A percentile compares a stretch with the other conserved stretches of the same genome.
Conservation (phyloP, 2,797 vertebrate species). For the Geotrypetes seraphini region DNA sequence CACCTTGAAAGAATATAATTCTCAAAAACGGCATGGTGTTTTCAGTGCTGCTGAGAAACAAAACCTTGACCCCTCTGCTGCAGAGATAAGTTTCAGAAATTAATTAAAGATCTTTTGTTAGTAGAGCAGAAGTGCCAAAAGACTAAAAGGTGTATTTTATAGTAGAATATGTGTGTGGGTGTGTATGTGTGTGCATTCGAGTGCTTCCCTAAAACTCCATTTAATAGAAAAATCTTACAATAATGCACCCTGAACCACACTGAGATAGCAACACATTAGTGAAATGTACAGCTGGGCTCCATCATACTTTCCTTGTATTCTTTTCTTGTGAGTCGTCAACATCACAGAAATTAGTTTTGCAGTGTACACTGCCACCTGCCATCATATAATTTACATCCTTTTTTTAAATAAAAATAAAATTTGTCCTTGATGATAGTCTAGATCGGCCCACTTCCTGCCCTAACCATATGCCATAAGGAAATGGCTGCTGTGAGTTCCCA, state of each 20-base stretch:
- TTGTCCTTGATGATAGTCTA: no score
- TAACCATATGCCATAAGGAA: no score
- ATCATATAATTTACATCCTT: no score
- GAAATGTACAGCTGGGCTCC: conserved; percentile 5
- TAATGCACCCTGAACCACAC: not conserved
- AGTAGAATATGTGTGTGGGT: not conserved
- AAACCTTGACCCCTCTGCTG: not conserved
- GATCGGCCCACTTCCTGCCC: no score
- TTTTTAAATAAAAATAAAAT: no score
- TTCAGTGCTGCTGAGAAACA: fast-evolving
- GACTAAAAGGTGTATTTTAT: not conserved
- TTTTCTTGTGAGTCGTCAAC: not conserved
- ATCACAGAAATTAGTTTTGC: not conserved
- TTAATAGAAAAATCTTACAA: not conserved
- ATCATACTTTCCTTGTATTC: fast-evolving
- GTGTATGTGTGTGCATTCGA: fast-evolving
- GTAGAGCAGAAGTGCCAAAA: not conserved
- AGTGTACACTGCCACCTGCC: no score
- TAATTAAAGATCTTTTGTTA: not conserved
- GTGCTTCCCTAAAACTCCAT: not conserved
- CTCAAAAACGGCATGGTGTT: not conserved
- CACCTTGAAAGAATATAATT: not conserved
- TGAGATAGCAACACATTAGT: not conserved
- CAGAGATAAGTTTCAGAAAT: not conserved
- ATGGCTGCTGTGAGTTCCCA: no score